Evolutionary conservation across 2,888 invertebrate genomes (phyloP).

Genomic region (Nezara viridula): DNA sequence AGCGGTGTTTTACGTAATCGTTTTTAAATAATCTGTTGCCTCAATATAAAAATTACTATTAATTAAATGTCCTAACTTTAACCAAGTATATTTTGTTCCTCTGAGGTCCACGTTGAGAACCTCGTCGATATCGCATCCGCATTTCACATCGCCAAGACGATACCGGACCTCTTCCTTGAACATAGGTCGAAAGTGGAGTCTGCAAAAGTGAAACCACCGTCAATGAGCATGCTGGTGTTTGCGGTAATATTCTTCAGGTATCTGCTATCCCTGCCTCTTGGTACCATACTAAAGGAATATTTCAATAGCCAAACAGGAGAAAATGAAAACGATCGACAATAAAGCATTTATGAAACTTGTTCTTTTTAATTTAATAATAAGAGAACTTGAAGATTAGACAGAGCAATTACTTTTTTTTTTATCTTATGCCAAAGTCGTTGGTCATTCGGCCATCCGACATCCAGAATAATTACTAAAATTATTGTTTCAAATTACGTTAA

Average conservation of each 20-base stretch:
- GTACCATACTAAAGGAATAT: background rate
- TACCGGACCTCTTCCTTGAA: background rate
- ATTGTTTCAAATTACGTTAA: too few species aligned
- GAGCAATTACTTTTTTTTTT: too few species aligned
- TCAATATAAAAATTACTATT: background rate
- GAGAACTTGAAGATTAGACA: too few species aligned
- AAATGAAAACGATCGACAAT: background rate
- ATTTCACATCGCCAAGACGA: background rate
- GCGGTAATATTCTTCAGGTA: constrained; percentile 9
- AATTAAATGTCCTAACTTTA: background rate
- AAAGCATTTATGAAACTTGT: background rate
- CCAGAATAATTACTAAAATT: too few species aligned
- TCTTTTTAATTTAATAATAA: background rate
- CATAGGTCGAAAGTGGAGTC: background rate
- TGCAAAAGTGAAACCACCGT: background rate
- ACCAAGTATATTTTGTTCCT: background rate
- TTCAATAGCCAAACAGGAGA: background rate
- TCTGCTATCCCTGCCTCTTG: background rate
- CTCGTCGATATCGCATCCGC: constrained; percentile 12
- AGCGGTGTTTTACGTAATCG: too few species aligned
- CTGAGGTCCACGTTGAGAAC: background rate
- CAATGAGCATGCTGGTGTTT: background rate
- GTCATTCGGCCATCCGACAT: too few species aligned
- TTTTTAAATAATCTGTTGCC: too few species aligned
- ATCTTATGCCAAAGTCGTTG: too few species aligned